These are phyloP conservation scores for Odontomachus brunneus DNA, from an alignment of 1,140 invertebrate species.

Conservation along the genomic window DNA sequence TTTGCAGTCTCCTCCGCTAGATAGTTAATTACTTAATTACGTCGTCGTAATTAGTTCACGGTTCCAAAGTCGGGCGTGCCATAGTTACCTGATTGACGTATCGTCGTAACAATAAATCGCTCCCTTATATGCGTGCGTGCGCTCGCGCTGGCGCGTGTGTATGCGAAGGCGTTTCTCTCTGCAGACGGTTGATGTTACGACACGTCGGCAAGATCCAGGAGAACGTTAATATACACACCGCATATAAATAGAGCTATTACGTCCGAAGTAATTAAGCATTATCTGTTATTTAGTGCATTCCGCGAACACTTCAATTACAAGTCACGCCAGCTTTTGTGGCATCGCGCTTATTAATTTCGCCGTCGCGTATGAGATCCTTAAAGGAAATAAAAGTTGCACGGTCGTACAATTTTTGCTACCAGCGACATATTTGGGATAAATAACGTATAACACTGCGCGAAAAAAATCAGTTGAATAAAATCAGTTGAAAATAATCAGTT, in stretches of 20 bases:
- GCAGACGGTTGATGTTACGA: background rate
- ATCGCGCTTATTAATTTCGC: too few relatives aligned
- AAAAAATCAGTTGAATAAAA: too few relatives aligned
- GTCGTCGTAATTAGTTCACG: conserved; percentile 77
- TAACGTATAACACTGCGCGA: too few relatives aligned
- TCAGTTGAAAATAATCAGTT: too few relatives aligned
- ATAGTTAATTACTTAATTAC: conserved; percentile 82
- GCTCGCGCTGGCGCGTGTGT: background rate
- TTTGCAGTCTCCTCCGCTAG: conserved; percentile 65
- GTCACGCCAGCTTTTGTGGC: too few relatives aligned
- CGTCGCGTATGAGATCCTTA: too few relatives aligned
- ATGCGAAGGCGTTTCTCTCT: conserved; percentile 2
- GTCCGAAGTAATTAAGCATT: background rate
- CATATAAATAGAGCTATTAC: background rate
- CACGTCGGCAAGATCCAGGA: background rate
- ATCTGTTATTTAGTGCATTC: background rate
- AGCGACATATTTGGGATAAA: too few relatives aligned
- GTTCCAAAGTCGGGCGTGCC: conserved; percentile 65
- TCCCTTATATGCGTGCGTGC: conserved; percentile 12
- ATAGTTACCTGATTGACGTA: conserved; percentile 72
- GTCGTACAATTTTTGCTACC: too few relatives aligned
- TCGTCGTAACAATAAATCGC: conserved; percentile 64
- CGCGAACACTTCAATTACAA: background rate
- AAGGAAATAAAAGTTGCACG: too few relatives aligned
- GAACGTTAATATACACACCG: background rate